Evolutionary conservation across 2,888 invertebrate species (phyloP).

Genomic region (Anagyrus pseudococci): DNA sequence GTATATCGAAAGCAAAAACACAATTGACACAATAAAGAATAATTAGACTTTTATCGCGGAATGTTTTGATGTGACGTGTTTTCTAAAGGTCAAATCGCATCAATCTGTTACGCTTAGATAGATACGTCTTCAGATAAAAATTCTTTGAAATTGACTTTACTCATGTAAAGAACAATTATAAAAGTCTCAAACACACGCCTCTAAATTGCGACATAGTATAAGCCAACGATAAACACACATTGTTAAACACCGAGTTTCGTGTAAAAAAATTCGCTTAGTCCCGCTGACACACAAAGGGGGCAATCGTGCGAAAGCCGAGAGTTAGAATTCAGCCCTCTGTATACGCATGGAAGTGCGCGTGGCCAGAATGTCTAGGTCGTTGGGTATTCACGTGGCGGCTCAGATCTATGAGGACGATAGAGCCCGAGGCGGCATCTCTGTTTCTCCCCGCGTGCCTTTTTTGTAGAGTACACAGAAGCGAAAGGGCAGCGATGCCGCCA

Average conservation of each 20-base stretch:
- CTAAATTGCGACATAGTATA: background rate
- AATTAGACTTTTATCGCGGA: no score
- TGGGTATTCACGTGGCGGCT: background rate
- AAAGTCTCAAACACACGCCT: background rate
- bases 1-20: no score
- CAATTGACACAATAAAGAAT: no score
- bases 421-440: conserved; percentile 11
- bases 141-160: no score
- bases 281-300: conserved; percentile 33
- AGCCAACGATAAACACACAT: no score
- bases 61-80: no score
- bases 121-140: no score
- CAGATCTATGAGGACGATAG: background rate
- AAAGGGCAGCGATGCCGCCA: background rate
- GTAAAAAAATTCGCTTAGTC: background rate
- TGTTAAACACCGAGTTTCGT: no score
- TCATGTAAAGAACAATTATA: no score
- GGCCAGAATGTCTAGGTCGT: background rate
- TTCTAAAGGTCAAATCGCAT: no score
- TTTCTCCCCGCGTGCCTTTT: conserved; percentile 3
- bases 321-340: background rate
- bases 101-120: no score
- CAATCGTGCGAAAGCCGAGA: conserved; percentile 17
- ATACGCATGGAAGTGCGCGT: background rate
- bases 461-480: no score